Evolutionary conservation across 2,888 invertebrate genomes (phyloP), one percentile per base, ranked within the genome.

Genomic region (Acholoe squamosa): DNA sequence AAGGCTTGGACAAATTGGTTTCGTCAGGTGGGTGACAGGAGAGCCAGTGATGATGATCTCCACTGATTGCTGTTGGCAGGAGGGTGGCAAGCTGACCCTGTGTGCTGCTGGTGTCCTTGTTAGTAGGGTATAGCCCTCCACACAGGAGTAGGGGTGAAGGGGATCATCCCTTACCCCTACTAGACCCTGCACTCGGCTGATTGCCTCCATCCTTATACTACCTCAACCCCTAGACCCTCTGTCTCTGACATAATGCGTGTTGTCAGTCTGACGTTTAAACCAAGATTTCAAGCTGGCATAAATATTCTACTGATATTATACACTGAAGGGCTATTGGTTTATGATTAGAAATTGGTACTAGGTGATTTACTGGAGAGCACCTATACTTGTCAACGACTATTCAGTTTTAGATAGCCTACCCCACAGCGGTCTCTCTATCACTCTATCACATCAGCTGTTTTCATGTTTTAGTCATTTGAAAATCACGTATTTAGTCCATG

Each of bases 21-120:
- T 86, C 86, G 86, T 86, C 86, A 86, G 54, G 56, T 56, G 86
- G 86, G 86, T 56, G 86, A 52, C 54, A 56, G 86, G 28, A 25
- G 52, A 54, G 19, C 22, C 28, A 10, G 28, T n/a, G 31, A 12
- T 54, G 52, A 54, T 54, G 86, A 86, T 86, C 86, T 54, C 33
- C 54, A 22, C 86, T 86, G 86, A 86, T 86, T 86, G 86, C 86
- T 86, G 52, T 16, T 86, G 86, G 52, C 86, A 86, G 86, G 84
- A 22, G 12, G 52, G 54, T 54, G 54, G 25, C 19, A 16, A 54
- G 43, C 43, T 84, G 76, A 25, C 25, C n/a, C 28, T 25, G 5
- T 25, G 76, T 14, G 61, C 31, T 25, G 76, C 28, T 19, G 1
- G 31, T 28, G 16, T 25, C 76, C 76, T 76, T 76, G 76, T 76